Percentiles rank a stretch among this genome's conserved stretches.
These are phyloP conservation scores for Montipora capitata DNA, from an alignment of 92 coral and sea anemone genomes.

Conservation along the genomic window DNA sequence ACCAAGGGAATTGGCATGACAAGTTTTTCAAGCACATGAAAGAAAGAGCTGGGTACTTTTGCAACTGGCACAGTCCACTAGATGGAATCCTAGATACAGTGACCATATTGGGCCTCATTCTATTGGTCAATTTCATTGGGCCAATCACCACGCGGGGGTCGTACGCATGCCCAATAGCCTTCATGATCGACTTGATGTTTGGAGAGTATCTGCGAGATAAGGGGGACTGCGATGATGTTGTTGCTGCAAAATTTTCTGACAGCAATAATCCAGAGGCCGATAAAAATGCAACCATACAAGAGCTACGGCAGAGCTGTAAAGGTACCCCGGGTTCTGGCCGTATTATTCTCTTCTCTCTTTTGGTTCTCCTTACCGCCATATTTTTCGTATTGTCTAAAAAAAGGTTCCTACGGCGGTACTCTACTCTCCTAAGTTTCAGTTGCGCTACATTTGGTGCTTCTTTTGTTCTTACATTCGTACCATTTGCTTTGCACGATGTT, in stretches of 20 bases:
- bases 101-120: too few relatives aligned
- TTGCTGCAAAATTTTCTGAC: neutral
- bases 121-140: too few relatives aligned
- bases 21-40: too few relatives aligned
- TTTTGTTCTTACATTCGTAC: conserved; percentile 51
- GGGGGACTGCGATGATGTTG: conserved; percentile 33
- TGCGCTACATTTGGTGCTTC: neutral
- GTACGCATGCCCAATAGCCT: conserved; percentile 12
- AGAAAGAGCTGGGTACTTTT: neutral
- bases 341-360: conserved; percentile 24
- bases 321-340: neutral
- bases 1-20: neutral
- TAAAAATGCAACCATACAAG: neutral
- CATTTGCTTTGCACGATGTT: conserved; percentile 21
- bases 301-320: neutral
- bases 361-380: conserved; percentile 14
- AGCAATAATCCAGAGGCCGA: neutral
- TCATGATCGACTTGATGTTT: conserved; percentile 37
- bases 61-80: conserved; percentile 58
- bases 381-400: neutral
- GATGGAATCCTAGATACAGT: conserved; percentile 24
- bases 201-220: conserved; percentile 47
- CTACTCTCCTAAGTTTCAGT: conserved; percentile 3
- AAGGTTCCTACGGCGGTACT: neutral
- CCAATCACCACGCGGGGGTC: conserved; percentile 51